Percentiles rank a stretch among this genome's conserved stretches.
Evolutionary conservation across 1,140 invertebrate species (phyloP).

Genomic region (Maniola jurtina): DNA sequence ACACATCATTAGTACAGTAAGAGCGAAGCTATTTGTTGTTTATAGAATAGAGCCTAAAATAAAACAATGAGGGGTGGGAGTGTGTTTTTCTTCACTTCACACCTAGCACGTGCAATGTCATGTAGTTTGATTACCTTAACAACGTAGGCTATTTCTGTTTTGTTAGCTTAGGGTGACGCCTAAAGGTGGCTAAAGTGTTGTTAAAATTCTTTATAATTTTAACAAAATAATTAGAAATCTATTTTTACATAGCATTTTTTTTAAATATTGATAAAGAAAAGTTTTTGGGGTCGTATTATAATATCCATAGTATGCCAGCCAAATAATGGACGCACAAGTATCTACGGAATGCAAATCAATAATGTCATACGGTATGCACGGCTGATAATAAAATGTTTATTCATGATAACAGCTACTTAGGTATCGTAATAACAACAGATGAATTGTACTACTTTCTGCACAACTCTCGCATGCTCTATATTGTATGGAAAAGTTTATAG

Average conservation of each 20-base stretch:
- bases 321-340: slow-evolving; percentile 9
- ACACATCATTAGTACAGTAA: slow-evolving; percentile 52
- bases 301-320: slow-evolving; percentile 17
- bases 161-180: slow-evolving; percentile 41
- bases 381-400: background rate
- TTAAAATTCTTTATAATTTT: slow-evolving; percentile 40
- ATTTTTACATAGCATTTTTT: slow-evolving; percentile 14
- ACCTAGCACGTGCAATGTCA: slow-evolving; percentile 69
- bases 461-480: background rate
- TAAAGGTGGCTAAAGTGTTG: slow-evolving; percentile 12
- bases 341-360: background rate
- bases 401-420: background rate
- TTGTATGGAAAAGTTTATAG: no score
- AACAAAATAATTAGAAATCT: slow-evolving; percentile 4
- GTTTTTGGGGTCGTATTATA: no score
- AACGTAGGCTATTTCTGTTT: slow-evolving; percentile 55
- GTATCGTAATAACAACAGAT: background rate
- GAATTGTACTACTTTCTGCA: background rate
- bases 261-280: no score
- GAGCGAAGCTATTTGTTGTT: slow-evolving; percentile 50
- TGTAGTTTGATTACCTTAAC: slow-evolving; percentile 60
- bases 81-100: slow-evolving; percentile 61
- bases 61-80: slow-evolving; percentile 58
- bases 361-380: background rate
- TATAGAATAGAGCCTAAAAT: slow-evolving; percentile 55